Base-by-base conservation (phyloP, 1,140 invertebrate species). In the Bradysia coprophila region DNA sequence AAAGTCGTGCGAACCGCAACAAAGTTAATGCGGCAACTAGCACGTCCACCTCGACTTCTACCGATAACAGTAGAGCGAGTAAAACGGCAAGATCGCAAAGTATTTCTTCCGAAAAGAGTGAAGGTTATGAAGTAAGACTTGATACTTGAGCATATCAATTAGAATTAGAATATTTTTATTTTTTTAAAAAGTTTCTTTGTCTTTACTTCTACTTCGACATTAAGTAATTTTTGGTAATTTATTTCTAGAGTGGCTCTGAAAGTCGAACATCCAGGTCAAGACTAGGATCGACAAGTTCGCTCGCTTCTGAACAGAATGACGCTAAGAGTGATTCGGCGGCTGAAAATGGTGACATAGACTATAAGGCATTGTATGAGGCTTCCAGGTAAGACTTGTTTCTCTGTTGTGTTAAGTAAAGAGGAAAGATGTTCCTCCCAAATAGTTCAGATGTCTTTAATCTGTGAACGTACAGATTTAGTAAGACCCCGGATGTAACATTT, bases 291-390 rank as follows among this genome's bases (percentile, higher is more conserved):
- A 61, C 68, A 50, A 64, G 72, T 46, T 68, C 71, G 28, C 48
- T 64, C 45, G 59, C 61, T 23, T 67, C 64, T 51, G 61, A 65
- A 51, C 52, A 42, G 42, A 46, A 44, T 37, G 49, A 49, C 46
- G 58, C 6, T 24, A 28, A 38, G 28, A 56, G 61, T 38, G 57
- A 62, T 24, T 65, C 66, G 43, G 68, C 71, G 36, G 76, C 75
- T 61, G 81, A 85, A 52, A 81, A 81, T 21, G 78, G 81, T 56
- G 65, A 79, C 43, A 60, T 60, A 42, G 84, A 89, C 59, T 89
- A 88, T 60, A 89, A 88, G 57, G 84, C 81, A 50, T 59, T 83
- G 41, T 83, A 78, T 55, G 78, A 81, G 59, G 73, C 76, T 57
- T 76, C 72, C 33, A 68, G 76, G 48, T 57, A 51, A 43, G 63